Conservation (phyloP, 2,797 vertebrate species). For the Argya squamiceps region DNA sequence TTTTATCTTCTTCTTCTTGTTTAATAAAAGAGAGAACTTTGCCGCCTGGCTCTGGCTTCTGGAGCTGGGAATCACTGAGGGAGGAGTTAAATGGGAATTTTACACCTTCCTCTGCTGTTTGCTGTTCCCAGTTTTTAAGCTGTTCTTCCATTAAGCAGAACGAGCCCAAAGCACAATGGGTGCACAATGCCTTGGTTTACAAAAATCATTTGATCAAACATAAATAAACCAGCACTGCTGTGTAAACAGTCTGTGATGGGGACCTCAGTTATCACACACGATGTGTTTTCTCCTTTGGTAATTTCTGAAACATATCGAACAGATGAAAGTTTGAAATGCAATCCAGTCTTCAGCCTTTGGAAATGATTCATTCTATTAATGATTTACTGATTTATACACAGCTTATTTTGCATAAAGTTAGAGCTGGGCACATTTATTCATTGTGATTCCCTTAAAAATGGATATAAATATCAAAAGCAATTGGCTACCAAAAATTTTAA, state of each 20-base stretch:
- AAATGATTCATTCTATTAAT: constrained; percentile 67
- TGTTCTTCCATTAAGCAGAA: background rate
- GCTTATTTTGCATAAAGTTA: constrained; percentile 68
- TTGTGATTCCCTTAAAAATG: constrained; percentile 65
- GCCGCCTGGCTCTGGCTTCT: background rate
- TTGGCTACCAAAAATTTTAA: constrained; percentile 64
- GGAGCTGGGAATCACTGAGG: background rate
- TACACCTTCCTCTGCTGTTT: background rate
- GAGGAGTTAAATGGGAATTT: background rate
- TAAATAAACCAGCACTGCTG: background rate
- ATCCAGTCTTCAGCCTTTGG: constrained; percentile 50
- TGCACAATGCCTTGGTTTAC: background rate
- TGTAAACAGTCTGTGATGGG: background rate
- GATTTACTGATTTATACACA: constrained; percentile 67
- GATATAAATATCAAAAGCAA: constrained; percentile 73
- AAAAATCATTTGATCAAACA: background rate
- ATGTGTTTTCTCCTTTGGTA: background rate
- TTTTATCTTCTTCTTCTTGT: background rate
- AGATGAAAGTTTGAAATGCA: constrained; percentile 26
- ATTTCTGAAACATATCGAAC: constrained; percentile 38
- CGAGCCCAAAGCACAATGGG: background rate
- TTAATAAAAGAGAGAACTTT: background rate
- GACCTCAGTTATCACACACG: background rate
- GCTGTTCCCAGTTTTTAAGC: background rate
- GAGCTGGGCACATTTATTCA: constrained; percentile 55